phyloP scores from a whole-genome alignment of 2,113 vertebrate genomes.

The Nematolebias whitei region DNA sequence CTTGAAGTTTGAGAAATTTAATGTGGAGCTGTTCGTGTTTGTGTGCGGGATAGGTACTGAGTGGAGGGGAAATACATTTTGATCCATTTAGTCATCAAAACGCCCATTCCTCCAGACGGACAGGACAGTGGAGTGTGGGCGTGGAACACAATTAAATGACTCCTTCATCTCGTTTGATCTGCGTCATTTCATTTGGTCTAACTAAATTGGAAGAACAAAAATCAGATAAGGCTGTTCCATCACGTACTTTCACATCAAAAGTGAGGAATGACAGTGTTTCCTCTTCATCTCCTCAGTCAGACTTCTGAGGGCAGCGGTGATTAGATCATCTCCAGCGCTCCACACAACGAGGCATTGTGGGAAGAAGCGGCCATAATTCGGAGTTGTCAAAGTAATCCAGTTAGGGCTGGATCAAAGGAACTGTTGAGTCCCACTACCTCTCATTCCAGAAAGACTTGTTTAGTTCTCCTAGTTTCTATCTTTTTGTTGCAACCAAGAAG shows the following conservation, averaged over 20 bases:
- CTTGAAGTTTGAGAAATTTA: no score
- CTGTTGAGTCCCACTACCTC: constrained; percentile 41
- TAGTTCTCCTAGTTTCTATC: constrained; percentile 34
- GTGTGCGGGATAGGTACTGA: constrained; percentile 10
- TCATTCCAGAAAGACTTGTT: constrained; percentile 44
- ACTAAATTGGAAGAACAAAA: constrained; percentile 61
- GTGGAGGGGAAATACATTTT: constrained; percentile 22
- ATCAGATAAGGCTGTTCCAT: constrained; percentile 70
- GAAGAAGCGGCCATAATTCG: constrained; percentile 53
- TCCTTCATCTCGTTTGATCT: constrained; percentile 65
- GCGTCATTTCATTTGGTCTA: constrained; percentile 65
- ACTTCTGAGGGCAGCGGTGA: constrained; percentile 67
- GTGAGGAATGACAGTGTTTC: constrained; percentile 71
- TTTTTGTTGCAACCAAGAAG: constrained; percentile 5
- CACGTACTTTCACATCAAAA: constrained; percentile 74
- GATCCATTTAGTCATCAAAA: constrained; percentile 30
- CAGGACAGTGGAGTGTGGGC: constrained; percentile 47
- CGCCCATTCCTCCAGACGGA: constrained; percentile 36
- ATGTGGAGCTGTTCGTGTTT: neutral
- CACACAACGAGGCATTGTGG: constrained; percentile 68
- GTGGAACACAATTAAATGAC: constrained; percentile 67
- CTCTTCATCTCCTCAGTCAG: constrained; percentile 66
- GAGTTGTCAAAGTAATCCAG: constrained; percentile 58
- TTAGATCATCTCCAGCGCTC: constrained; percentile 67
- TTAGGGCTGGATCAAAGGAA: constrained; percentile 64